These are phyloP conservation scores for Cyaniris semiargus DNA, from an alignment of 2,888 invertebrate species.

Conservation along the genomic window DNA sequence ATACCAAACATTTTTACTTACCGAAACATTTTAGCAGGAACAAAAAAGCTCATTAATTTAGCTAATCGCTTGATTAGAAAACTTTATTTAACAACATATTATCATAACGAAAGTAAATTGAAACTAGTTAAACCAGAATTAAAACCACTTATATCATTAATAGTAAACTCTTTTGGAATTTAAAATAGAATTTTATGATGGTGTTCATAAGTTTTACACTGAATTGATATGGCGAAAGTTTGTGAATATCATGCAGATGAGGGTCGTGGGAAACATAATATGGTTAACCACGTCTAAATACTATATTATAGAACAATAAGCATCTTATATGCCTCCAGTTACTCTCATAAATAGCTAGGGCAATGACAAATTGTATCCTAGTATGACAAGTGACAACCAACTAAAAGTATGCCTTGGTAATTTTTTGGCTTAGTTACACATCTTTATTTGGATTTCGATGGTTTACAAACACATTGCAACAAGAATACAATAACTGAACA, in stretches of 20 bases:
- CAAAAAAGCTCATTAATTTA: background rate
- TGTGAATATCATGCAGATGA: constrained; percentile 15
- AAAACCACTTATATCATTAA: background rate
- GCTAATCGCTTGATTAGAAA: background rate
- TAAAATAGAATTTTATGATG: background rate
- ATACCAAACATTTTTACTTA: too few species aligned
- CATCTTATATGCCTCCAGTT: too few species aligned
- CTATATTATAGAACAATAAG: background rate
- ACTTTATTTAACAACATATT: background rate
- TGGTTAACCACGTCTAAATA: background rate
- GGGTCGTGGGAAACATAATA: background rate
- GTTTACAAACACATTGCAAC: background rate
- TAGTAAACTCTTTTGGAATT: background rate
- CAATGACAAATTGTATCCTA: too few species aligned
- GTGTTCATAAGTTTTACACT: background rate
- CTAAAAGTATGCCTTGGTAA: too few species aligned
- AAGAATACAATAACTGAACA: background rate
- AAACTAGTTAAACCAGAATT: constrained; percentile 2
- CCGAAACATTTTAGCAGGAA: too few species aligned
- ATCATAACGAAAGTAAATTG: background rate
- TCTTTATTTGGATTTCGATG: too few species aligned
- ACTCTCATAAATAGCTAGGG: too few species aligned
- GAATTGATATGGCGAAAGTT: background rate
- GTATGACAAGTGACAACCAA: too few species aligned
- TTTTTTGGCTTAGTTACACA: too few species aligned